A percentile compares a stretch with the other conserved stretches of the same genome.
phyloP scores from a whole-genome alignment of 2,888 invertebrate species.

The Carabus problematicus region DNA sequence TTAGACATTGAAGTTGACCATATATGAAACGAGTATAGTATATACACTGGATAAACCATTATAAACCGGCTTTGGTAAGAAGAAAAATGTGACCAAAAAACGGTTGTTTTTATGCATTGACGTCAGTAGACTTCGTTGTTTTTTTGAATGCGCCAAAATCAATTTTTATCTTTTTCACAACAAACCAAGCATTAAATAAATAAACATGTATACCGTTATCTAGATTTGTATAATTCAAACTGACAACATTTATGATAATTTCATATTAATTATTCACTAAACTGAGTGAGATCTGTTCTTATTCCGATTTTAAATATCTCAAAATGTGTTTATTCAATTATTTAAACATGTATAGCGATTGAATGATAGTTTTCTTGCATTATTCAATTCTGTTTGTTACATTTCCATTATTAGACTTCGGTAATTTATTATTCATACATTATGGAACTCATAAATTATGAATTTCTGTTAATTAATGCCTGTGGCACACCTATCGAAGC shows the following conservation, averaged over 20 bases:
- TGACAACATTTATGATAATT: no score
- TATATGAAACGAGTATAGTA: neutral
- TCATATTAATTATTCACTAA: no score
- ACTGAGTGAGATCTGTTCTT: no score
- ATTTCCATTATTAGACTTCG: neutral
- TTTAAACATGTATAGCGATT: no score
- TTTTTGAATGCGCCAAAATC: neutral
- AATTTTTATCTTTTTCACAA: neutral
- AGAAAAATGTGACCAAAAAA: neutral
- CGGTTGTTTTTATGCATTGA: neutral
- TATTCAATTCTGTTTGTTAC: neutral
- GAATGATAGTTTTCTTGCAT: neutral
- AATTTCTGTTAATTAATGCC: no score
- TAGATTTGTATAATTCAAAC: no score
- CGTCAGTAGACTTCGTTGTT: conserved; percentile 4
- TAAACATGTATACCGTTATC: no score
- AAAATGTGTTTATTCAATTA: no score
- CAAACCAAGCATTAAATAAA: no score
- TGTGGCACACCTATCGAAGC: no score
- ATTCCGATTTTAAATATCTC: neutral
- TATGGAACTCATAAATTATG: no score
- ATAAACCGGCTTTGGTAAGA: conserved; percentile 1
- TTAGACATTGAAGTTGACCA: neutral
- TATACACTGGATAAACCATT: no score
- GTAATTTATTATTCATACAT: neutral